phyloP scores from a whole-genome alignment of 2,113 vertebrate species.

The Sakesphorus luctuosus region DNA sequence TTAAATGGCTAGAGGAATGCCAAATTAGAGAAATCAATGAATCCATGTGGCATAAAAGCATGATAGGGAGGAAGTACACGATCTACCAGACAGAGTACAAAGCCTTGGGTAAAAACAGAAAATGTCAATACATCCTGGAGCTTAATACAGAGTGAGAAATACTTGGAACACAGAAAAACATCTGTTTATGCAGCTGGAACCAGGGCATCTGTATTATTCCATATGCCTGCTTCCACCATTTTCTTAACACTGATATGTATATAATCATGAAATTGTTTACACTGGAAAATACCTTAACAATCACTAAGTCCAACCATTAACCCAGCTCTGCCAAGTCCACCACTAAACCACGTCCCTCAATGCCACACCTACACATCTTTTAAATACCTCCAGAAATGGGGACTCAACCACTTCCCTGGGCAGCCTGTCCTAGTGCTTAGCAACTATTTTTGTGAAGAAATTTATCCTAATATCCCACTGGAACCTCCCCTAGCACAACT shows the following conservation, averaged over 20 bases:
- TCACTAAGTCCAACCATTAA: not conserved
- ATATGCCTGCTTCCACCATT: not conserved
- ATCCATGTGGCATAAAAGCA: not conserved
- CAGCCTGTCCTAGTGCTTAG: not conserved
- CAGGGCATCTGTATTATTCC: not conserved
- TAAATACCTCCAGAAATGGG: not conserved
- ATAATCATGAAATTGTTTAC: not conserved
- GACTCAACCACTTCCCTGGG: not conserved
- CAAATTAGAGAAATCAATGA: not conserved
- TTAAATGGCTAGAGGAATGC: not conserved
- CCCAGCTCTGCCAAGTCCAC: not conserved
- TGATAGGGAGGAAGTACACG: not conserved
- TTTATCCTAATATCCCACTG: not conserved
- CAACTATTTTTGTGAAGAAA: not conserved
- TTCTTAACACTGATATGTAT: not conserved
- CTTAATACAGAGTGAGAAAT: not conserved
- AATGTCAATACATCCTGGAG: not conserved
- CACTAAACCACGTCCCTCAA: not conserved
- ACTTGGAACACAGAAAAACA: not conserved
- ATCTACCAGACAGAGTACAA: not conserved
- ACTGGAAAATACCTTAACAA: not conserved
- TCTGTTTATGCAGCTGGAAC: not conserved
- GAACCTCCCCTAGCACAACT: not conserved
- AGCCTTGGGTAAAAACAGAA: not conserved
- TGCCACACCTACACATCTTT: rapidly evolving